phyloP scores from a whole-genome alignment of 2,888 invertebrate species.

The Orchesella flavescens region DNA sequence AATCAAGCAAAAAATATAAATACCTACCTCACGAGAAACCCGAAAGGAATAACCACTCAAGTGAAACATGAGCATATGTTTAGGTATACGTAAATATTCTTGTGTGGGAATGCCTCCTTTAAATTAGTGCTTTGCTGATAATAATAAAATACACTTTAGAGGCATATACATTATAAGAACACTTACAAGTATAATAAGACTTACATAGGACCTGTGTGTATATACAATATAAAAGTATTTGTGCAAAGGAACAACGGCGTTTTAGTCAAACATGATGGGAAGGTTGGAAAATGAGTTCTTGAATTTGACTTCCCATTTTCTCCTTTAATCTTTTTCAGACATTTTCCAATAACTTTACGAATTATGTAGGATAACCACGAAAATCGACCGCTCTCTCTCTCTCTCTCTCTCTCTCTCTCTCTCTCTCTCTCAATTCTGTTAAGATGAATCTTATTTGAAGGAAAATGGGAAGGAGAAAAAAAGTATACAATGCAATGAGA shows the following conservation, averaged over 20 bases:
- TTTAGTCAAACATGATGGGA: neutral
- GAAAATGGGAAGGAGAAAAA: neutral
- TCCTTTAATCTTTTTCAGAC: conserved; percentile 72
- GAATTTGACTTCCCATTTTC: conserved; percentile 72
- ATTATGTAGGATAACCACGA: conserved; percentile 72
- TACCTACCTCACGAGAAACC: conserved; percentile 3
- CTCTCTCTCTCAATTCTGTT: conserved; percentile 52
- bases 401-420: no score
- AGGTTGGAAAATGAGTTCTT: conserved; percentile 71
- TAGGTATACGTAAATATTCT: neutral
- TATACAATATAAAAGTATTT: no score
- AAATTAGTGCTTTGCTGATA: conserved; percentile 56
- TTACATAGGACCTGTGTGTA: no score
- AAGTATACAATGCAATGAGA: conserved; percentile 1
- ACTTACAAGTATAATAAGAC: no score
- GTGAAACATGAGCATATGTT: conserved; percentile 41
- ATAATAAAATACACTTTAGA: conserved; percentile 33
- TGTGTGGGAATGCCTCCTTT: neutral
- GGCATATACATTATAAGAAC: no score
- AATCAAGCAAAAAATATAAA: conserved; percentile 33
- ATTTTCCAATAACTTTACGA: conserved; percentile 72
- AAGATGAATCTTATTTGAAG: conserved; percentile 60
- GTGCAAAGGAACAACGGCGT: conserved; percentile 10
- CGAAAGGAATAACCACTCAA: conserved; percentile 51
- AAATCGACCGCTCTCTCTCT: conserved; percentile 65